Conservation (phyloP, 2,888 invertebrate species). For the Ecdyonurus torrentis region DNA sequence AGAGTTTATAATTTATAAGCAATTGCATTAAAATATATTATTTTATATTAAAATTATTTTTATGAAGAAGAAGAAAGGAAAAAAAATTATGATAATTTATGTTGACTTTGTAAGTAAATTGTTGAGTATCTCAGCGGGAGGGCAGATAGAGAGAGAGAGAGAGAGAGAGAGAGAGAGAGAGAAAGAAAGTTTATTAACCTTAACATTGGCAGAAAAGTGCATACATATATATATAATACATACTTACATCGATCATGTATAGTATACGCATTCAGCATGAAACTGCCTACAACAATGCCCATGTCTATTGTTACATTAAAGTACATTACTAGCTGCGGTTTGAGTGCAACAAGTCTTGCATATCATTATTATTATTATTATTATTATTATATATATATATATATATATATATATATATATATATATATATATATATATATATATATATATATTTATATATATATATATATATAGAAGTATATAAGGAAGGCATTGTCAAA, state of each 20-base stretch:
- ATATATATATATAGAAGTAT: no score
- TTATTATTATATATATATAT: not conserved
- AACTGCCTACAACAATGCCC: not conserved
- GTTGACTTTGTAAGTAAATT: no score
- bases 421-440: not conserved
- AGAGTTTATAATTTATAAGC: no score
- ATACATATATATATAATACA: no score
- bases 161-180: no score
- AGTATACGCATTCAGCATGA: not conserved
- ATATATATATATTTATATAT: not conserved
- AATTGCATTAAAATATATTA: no score
- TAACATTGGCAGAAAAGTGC: not conserved
- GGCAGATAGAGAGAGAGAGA: no score
- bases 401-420: not conserved
- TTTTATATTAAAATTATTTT: no score
- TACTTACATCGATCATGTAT: not conserved
- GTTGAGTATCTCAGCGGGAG: no score
- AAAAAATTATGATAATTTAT: no score
- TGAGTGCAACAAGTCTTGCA: not conserved
- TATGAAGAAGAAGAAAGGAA: no score
- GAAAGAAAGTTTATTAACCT: not conserved
- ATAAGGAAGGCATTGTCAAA: no score
- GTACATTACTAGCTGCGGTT: not conserved
- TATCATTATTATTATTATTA: not conserved
- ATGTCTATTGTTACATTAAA: not conserved